Conservation (phyloP, 2,113 vertebrate species). For the Excalfactoria chinensis region DNA sequence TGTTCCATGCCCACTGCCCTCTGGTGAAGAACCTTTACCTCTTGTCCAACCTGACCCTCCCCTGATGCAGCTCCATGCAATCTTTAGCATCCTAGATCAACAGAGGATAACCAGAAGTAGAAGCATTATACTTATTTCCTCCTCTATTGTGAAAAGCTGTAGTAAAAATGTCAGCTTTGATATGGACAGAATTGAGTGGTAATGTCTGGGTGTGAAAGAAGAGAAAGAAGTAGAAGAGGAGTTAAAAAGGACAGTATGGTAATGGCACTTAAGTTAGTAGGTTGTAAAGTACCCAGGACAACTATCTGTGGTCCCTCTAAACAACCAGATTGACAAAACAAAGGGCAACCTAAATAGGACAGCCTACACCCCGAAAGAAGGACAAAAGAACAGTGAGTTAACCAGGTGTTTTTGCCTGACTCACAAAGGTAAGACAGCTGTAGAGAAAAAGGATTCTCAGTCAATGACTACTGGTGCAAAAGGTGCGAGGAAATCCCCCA, state of each 20-base stretch:
- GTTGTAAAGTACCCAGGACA: neutral
- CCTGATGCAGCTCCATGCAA: neutral
- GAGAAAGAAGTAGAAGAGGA: neutral
- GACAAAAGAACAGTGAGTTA: conserved; percentile 6
- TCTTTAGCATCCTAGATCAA: neutral
- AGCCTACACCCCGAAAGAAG: neutral
- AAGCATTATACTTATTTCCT: neutral
- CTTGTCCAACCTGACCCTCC: neutral
- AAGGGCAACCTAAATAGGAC: neutral
- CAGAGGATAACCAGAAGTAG: neutral
- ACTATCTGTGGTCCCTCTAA: neutral
- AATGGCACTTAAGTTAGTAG: neutral
- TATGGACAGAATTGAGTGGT: neutral
- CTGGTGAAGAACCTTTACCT: neutral
- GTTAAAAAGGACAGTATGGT: neutral
- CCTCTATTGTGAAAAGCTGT: neutral
- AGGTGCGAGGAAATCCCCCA: neutral
- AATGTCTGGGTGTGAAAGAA: neutral
- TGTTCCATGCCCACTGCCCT: neutral
- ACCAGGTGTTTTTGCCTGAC: neutral
- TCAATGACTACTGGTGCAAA: neutral
- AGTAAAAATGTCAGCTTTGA: neutral
- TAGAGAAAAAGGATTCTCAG: neutral
- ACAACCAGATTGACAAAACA: neutral
- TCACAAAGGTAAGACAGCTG: neutral